Percentiles rank a stretch among this genome's conserved stretches.
Conservation (phyloP, 2,113 vertebrate species). For the Ondatra zibethicus region DNA sequence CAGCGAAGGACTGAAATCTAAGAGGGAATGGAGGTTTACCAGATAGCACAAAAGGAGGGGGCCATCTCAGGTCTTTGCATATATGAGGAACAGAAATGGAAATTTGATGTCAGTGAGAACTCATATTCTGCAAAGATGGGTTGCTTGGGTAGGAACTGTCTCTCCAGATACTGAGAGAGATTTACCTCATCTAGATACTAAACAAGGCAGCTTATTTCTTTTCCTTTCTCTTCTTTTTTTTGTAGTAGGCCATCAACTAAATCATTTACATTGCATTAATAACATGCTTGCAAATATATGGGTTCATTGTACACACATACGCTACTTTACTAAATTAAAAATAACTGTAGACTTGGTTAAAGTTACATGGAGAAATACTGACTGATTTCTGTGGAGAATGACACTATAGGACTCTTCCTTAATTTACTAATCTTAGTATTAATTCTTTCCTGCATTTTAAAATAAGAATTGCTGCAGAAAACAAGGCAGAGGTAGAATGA, state of each 20-base stretch:
- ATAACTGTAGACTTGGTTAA: neutral
- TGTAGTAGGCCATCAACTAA: neutral
- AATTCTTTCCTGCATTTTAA: neutral
- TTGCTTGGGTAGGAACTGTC: accelerated
- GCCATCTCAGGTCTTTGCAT: no score
- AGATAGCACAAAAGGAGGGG: neutral
- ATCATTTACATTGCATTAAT: neutral
- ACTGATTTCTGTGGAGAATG: neutral
- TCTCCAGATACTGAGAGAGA: neutral
- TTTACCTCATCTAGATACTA: neutral
- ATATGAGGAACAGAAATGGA: neutral
- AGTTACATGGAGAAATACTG: neutral
- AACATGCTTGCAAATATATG: neutral
- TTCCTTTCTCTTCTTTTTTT: neutral
- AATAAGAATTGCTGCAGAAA: neutral
- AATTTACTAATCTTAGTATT: neutral
- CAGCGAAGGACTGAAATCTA: neutral
- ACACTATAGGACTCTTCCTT: neutral
- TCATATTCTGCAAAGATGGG: no score
- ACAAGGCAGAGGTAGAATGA: neutral
- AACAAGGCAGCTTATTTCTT: neutral
- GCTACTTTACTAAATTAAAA: neutral
- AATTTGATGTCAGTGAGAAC: neutral
- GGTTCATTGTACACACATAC: neutral
- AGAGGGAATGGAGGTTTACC: neutral